Evolutionary conservation across 2,888 invertebrate genomes (phyloP), one percentile per base, ranked within the genome.

Genomic region (Synanthedon myopaeformis): DNA sequence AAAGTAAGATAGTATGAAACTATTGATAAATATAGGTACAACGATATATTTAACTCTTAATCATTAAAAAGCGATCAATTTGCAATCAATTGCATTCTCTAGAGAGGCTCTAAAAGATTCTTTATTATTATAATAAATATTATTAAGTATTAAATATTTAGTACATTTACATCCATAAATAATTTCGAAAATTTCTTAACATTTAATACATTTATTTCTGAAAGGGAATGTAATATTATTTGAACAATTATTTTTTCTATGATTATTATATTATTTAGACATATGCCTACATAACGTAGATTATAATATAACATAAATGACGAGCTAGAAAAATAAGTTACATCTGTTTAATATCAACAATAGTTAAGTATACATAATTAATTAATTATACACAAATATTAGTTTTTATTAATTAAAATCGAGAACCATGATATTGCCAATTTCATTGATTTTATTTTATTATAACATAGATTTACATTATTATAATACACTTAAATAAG

Each of bases 261-360:
- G 52, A 57, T 55, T 54, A 35, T 35, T 35, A 35, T 35, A 57
- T 64, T 62, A 64, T 64, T 65, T 64, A 61, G 58, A 61, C 62
- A 64, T 55, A 23, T 56, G n/a, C n/a, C n/a, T n/a, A 57, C 19
- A 49, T 17, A 56, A 60, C 53, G 59, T 69, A 64, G 59, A 61
- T 61, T 28, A 53, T 63, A 69, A 64, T 28, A 53, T 63, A 69
- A 64, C 61, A 61, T 53, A 64, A 66, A 64, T 54, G 53, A 58
- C 58, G 61, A 61, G 61, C 58, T 69, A 71, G 60, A 70, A 72
- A 72, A 70, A 72, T 68, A 69, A 62, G 58, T 59, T 59, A 61
- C 57, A 62, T 61, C 55, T 61, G 60, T 58, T 64, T 55, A 58
- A 55, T 56, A 59, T 57, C 52, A 54, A 59, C 55, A 58, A 58